phyloP scores from a whole-genome alignment of 2,888 invertebrate genomes.

The Sesamia inferens region DNA sequence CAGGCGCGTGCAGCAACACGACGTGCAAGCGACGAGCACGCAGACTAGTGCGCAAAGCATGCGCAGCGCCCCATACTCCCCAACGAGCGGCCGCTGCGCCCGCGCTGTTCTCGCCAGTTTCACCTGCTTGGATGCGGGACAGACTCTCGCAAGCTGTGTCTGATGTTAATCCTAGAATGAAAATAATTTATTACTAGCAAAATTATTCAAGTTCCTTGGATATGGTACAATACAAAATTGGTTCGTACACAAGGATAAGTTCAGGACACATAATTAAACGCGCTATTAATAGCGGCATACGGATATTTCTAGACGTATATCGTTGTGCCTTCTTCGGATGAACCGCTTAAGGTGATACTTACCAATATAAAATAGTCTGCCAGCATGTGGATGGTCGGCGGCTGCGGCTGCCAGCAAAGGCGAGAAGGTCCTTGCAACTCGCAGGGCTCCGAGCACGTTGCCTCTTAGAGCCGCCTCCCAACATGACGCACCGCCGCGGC shows the following conservation, averaged over 20 bases:
- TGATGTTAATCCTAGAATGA: constrained; percentile 81
- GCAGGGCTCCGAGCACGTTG: constrained; percentile 92
- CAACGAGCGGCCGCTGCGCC: constrained; percentile 91
- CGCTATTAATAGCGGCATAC: too few relatives aligned
- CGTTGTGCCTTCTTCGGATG: background rate
- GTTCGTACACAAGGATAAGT: too few relatives aligned
- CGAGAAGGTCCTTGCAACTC: constrained; percentile 94
- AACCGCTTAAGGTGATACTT: too few relatives aligned
- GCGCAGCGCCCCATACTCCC: constrained; percentile 95
- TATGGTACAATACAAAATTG: too few relatives aligned
- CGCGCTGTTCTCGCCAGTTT: constrained; percentile 78
- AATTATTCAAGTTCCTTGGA: too few relatives aligned
- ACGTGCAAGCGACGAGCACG: constrained; percentile 93
- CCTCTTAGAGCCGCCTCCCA: constrained; percentile 93
- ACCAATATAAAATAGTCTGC: constrained; percentile 93
- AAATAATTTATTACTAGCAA: background rate
- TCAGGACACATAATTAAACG: too few relatives aligned
- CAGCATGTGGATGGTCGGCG: constrained; percentile 87
- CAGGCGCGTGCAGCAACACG: constrained; percentile 93
- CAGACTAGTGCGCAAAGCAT: constrained; percentile 92
- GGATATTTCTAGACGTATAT: background rate
- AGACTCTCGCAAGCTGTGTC: constrained; percentile 86
- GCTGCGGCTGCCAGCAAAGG: constrained; percentile 91
- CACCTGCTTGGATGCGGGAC: constrained; percentile 74
- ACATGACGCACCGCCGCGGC: constrained; percentile 92